Evolutionary conservation across 2,113 vertebrate genomes (phyloP).

Genomic region (Chrysemys picta): DNA sequence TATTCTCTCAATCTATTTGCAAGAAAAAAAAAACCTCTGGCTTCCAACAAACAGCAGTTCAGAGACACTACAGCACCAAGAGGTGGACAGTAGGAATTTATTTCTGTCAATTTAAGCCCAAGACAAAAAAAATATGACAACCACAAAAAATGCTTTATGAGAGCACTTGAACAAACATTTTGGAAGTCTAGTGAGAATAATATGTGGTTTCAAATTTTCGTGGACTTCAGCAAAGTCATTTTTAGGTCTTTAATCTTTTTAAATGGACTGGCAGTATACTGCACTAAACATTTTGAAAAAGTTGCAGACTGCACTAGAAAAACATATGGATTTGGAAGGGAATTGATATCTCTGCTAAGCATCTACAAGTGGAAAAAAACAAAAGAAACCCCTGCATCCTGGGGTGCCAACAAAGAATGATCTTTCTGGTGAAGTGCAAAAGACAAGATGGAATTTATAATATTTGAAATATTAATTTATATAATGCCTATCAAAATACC

Average conservation of each 20-base stretch:
- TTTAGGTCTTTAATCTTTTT: slow-evolving; percentile 29
- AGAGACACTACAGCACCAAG: not conserved
- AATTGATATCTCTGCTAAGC: not conserved
- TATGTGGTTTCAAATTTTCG: not conserved
- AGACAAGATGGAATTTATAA: not conserved
- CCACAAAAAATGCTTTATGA: not conserved
- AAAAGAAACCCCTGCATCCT: not conserved
- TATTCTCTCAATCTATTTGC: not conserved
- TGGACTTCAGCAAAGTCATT: slow-evolving; percentile 10
- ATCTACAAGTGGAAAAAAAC: not conserved
- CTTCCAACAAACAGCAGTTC: slow-evolving; percentile 2
- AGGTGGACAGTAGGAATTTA: not conserved
- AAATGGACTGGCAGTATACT: slow-evolving; percentile 15
- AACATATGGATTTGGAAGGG: not conserved
- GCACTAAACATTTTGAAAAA: not conserved
- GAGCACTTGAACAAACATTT: not conserved
- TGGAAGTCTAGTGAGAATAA: not conserved
- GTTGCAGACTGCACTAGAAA: not conserved
- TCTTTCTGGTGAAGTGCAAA: not conserved
- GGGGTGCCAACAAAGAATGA: not conserved
- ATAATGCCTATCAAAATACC: not conserved
- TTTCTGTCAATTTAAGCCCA: slow-evolving; percentile 1
- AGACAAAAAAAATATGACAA: slow-evolving; percentile 26
- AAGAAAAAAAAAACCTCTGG: not conserved
- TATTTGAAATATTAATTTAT: not conserved